Conservation (phyloP, 2,888 invertebrate genomes). For the Apantesis nais region DNA sequence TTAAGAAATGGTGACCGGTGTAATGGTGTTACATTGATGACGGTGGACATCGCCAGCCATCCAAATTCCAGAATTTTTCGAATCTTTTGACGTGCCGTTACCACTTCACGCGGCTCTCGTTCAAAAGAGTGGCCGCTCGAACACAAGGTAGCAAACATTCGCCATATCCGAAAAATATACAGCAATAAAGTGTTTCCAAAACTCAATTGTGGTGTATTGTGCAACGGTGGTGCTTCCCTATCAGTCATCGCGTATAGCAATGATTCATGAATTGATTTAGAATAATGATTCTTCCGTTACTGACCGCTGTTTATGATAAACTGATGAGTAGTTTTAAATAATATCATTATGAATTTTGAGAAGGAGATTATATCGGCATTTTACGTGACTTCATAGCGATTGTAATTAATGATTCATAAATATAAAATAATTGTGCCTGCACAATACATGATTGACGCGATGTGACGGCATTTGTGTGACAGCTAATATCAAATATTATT, state of each 20-base stretch:
- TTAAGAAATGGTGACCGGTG: constrained; percentile 52
- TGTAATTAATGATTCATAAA: background rate
- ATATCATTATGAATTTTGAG: background rate
- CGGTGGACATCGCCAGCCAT: constrained; percentile 38
- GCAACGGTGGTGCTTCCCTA: background rate
- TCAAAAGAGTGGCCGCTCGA: background rate
- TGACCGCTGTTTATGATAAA: background rate
- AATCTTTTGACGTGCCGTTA: constrained; percentile 25
- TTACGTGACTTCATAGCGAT: background rate
- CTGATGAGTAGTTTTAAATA: too few species aligned
- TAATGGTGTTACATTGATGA: constrained; percentile 45
- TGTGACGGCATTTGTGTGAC: background rate
- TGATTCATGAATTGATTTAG: background rate
- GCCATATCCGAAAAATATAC: constrained; percentile 8
- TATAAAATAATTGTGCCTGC: background rate
- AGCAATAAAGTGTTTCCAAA: background rate
- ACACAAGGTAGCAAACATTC: background rate
- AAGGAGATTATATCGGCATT: background rate
- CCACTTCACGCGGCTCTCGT: background rate
- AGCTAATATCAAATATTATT: background rate
- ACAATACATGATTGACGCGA: background rate
- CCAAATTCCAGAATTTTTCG: constrained; percentile 43
- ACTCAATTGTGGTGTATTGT: background rate
- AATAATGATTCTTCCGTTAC: background rate
- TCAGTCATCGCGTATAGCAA: background rate